Base-by-base conservation (phyloP, 2,888 invertebrate species). In the Sthenelais limicola region DNA sequence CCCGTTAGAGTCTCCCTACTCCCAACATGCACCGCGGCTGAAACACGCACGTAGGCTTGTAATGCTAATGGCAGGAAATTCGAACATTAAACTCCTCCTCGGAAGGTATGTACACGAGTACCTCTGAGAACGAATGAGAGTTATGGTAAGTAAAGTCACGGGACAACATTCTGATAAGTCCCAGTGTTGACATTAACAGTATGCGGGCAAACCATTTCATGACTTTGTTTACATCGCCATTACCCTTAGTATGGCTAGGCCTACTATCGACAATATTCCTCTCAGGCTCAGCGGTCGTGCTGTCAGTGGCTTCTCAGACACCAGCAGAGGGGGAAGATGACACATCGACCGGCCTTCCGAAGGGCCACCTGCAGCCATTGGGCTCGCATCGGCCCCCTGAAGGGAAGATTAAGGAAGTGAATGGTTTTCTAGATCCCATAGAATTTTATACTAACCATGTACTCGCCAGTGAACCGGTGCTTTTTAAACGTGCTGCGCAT, bases 401-500 rank as follows among this genome's bases (percentile, higher is more conserved):
- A 18, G 77, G 71, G 49, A 68, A 80, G 18, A 75, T 82, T 5
- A 77, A 79, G 1, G 52, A 79, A 5, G 75, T 81, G 21, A 81
- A 80, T n/a, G 79, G 78, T 15, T 82, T 84, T 69, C 83, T 84
- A 7, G 76, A 77, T 0, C 82, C 86, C 3, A 49, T 51, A 35
- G 79, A 78, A 2, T 83, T 85, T 74, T 84, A 80, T 71, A 71
- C 79, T 18, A 76, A 83, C 56, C 26, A 58, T 32, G 58, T 71
- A 5, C 76, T 77, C 30, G 71, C 76, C 4, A 77, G 81, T 28
- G 75, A 79, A 54, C 84, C 84, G 15, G 69, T 85, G 4, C 69
- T 84, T n/a, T 82, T 85, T 79, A 82, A 79, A 72, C 77, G 78
- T 67, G 82, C 80, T 4, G 79, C 80, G 5, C 79, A 73, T 5